Conservation (phyloP, 92 coral and sea anemone genomes). For the Actinostola sp. region DNA sequence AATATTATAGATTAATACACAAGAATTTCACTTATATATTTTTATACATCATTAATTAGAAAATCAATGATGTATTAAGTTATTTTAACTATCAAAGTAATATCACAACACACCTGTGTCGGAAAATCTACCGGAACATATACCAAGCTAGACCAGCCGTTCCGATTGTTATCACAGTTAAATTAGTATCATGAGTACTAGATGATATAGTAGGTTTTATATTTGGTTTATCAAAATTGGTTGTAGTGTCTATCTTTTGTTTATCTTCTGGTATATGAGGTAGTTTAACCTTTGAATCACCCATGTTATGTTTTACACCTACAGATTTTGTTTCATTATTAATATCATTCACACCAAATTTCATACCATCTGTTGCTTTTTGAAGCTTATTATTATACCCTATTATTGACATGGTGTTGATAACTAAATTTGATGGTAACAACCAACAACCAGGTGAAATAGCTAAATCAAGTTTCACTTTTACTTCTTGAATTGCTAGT, state of each 20-base stretch:
- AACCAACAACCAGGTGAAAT: constrained; percentile 32
- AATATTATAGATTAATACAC: no score
- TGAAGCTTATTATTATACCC: constrained; percentile 40
- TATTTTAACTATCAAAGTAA: no score
- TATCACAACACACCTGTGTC: no score
- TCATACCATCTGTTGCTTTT: constrained; percentile 18
- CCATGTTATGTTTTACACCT: constrained; percentile 20
- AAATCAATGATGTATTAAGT: no score
- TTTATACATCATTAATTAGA: no score
- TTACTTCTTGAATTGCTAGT: constrained; percentile 24
- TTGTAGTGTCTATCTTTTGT: not conserved
- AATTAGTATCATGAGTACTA: constrained; percentile 7
- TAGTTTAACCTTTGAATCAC: constrained; percentile 19
- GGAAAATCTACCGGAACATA: constrained; percentile 18
- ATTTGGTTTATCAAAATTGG: no score
- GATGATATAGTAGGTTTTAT: no score
- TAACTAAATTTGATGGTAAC: constrained; percentile 19
- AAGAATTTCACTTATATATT: no score
- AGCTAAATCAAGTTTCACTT: constrained; percentile 14
- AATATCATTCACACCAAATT: constrained; percentile 24
- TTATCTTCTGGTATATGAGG: constrained; percentile 21
- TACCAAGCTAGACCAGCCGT: constrained; percentile 19
- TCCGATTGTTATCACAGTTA: not conserved
- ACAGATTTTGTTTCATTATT: constrained; percentile 13
- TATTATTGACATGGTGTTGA: constrained; percentile 5